These are phyloP conservation scores for Noctua comes DNA, from an alignment of 2,888 invertebrate species.

Conservation along the genomic window DNA sequence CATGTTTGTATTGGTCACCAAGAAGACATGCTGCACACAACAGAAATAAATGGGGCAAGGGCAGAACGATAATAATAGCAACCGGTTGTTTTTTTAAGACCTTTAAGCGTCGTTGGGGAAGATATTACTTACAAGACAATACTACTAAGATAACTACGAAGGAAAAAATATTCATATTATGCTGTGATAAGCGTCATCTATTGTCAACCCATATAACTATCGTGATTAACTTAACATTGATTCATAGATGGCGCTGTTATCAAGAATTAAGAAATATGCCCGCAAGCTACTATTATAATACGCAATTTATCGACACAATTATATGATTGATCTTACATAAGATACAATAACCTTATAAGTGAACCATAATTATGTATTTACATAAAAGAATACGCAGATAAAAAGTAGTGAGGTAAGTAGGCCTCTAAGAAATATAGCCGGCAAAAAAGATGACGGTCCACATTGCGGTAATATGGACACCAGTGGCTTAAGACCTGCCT, in stretches of 20 bases:
- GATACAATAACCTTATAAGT: conserved; percentile 20
- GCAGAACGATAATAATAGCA: neutral
- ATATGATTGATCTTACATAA: neutral
- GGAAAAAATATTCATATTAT: no score
- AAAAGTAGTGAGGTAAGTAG: neutral
- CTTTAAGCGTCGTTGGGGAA: no score
- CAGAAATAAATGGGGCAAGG: neutral
- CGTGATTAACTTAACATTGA: neutral
- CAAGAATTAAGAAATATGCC: neutral
- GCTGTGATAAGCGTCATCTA: conserved; percentile 9
- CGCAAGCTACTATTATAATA: neutral
- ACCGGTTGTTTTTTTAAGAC: neutral
- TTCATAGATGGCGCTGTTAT: conserved; percentile 15
- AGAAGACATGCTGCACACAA: neutral
- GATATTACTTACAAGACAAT: no score
- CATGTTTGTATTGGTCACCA: neutral
- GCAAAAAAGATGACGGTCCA: no score
- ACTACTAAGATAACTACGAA: no score
- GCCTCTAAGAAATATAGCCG: neutral
- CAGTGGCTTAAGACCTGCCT: no score
- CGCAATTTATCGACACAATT: neutral
- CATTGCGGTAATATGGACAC: neutral
- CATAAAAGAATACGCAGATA: neutral
- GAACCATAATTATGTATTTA: conserved; percentile 1
- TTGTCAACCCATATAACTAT: neutral